A percentile compares a stretch with the other conserved stretches of the same genome.
phyloP scores from a whole-genome alignment of 2,797 vertebrate species.

The Bovichtus diacanthus region DNA sequence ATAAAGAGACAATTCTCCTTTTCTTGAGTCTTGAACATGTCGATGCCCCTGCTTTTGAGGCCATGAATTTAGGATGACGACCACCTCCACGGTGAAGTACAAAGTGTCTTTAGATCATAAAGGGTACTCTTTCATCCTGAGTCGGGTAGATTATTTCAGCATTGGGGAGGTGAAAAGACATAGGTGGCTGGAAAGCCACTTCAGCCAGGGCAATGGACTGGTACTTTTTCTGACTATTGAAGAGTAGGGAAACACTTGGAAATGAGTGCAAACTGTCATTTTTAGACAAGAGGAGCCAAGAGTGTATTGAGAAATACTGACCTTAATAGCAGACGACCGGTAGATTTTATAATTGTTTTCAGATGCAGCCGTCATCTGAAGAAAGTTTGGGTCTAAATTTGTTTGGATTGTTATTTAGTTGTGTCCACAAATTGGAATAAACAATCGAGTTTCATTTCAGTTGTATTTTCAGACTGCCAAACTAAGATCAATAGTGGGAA shows the following conservation, averaged over 20 bases:
- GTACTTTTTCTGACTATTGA: not conserved
- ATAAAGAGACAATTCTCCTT: not conserved
- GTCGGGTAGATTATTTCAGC: not conserved
- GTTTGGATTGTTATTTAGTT: not conserved
- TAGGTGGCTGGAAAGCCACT: not conserved
- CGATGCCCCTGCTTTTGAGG: not conserved
- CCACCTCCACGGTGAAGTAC: not conserved
- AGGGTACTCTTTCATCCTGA: not conserved
- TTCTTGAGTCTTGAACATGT: not conserved
- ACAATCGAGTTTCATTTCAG: not conserved
- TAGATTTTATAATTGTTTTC: no score
- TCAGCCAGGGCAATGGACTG: not conserved
- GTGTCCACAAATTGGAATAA: not conserved
- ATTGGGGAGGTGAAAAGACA: not conserved
- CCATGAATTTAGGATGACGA: not conserved
- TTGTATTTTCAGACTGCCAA: conserved; percentile 2
- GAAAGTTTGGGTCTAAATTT: not conserved
- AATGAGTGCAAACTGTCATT: not conserved
- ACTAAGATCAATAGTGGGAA: not conserved
- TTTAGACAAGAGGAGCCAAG: not conserved
- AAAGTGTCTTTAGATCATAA: not conserved
- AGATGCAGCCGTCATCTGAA: not conserved
- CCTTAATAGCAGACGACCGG: not conserved
- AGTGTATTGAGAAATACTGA: not conserved
- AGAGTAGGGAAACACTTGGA: not conserved